A percentile compares a stretch with the other conserved stretches of the same genome.
These are phyloP conservation scores for Brienomyrus longianalis DNA, from an alignment of 2,113 vertebrate species.

Conservation along the genomic window DNA sequence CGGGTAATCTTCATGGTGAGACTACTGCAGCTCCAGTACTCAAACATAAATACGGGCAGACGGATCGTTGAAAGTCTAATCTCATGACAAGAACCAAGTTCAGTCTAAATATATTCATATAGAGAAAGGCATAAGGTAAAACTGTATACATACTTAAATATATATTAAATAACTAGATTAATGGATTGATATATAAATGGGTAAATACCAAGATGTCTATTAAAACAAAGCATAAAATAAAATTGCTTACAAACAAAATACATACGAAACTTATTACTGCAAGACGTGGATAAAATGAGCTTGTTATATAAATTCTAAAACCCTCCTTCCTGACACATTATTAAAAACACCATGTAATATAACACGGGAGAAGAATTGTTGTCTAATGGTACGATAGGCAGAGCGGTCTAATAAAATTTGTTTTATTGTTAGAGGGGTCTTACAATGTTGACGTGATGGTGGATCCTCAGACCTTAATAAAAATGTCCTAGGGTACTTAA, in stretches of 20 bases:
- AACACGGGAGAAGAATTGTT: neutral
- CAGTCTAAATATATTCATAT: neutral
- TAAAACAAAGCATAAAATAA: neutral
- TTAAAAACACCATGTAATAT: neutral
- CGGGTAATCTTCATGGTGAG: neutral
- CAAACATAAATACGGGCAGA: neutral
- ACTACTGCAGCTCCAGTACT: neutral
- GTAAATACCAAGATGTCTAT: neutral
- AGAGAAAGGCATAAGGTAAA: neutral
- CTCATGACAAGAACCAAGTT: neutral
- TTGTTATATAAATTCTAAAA: neutral
- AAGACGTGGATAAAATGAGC: neutral
- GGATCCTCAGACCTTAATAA: neutral
- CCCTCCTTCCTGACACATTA: neutral
- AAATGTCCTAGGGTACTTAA: neutral
- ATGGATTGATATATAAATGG: neutral
- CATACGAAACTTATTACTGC: neutral
- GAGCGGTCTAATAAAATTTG: neutral
- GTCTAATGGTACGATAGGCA: neutral
- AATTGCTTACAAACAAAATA: neutral
- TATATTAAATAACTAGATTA: neutral
- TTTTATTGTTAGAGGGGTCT: neutral
- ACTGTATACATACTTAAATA: neutral
- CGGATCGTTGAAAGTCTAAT: neutral
- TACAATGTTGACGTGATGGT: neutral